Percentiles rank a stretch among this genome's conserved stretches.
These are phyloP conservation scores for Agrotis exclamationis DNA, from an alignment of 2,888 invertebrate species.

Conservation along the genomic window DNA sequence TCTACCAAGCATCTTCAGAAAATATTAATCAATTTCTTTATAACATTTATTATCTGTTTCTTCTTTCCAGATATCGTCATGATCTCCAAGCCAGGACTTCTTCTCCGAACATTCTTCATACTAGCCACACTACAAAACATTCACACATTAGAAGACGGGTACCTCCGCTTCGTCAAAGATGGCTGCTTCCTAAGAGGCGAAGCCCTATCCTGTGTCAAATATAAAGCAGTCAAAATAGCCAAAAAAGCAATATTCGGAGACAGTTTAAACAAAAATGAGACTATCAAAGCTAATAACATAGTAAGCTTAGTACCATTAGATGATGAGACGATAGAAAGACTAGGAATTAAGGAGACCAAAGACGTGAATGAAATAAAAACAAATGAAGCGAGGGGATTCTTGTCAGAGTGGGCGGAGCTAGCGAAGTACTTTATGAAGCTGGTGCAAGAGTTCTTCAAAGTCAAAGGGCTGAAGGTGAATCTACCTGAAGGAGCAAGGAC, in stretches of 20 bases:
- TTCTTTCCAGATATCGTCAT: constrained; percentile 58
- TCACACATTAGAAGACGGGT: constrained; percentile 79
- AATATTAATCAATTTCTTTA: too few relatives aligned
- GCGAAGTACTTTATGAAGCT: constrained; percentile 85
- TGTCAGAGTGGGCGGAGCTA: constrained; percentile 87
- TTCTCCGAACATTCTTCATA: constrained; percentile 59
- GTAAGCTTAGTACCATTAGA: constrained; percentile 85
- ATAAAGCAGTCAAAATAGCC: constrained; percentile 86
- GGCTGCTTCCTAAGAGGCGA: constrained; percentile 84
- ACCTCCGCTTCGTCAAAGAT: constrained; percentile 85
- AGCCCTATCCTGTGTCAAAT: constrained; percentile 86
- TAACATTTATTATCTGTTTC: constrained; percentile 5
- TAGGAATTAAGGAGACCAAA: constrained; percentile 73
- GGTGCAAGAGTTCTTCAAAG: constrained; percentile 84
- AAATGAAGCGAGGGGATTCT: constrained; percentile 79
- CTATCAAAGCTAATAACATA: constrained; percentile 80
- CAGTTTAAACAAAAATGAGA: constrained; percentile 75
- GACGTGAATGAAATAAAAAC: constrained; percentile 58
- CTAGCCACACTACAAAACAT: constrained; percentile 66
- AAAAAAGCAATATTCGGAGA: constrained; percentile 84
- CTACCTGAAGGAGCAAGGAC: constrained; percentile 87
- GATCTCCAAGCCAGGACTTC: constrained; percentile 48
- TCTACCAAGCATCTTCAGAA: too few relatives aligned
- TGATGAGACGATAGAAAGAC: constrained; percentile 76
- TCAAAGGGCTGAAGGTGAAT: constrained; percentile 84